Evolutionary conservation across 2,888 invertebrate species (phyloP), one percentile per base, ranked within the genome.

Genomic region (Agrotis puta): DNA sequence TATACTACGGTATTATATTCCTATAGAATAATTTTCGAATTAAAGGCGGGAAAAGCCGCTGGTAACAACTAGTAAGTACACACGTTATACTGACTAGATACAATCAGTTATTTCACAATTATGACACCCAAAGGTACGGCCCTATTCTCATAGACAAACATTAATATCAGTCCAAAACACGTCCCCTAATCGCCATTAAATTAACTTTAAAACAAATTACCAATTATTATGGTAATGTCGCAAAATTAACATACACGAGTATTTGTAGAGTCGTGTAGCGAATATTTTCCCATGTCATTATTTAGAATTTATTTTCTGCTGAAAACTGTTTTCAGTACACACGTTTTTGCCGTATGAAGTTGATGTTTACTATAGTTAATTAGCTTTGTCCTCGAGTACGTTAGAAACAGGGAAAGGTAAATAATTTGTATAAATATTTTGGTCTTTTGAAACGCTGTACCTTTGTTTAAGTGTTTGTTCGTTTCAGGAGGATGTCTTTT

Each of bases 301-400:
- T 81, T 84, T 84, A 58, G 53, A 73, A 70, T 84, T 67, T 73
- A 81, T 72, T 84, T 81, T 63, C 56, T 48, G 75, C 68, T 79
- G 70, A 65, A 63, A 65, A 65, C 67, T n/a, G 62, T 72, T 65
- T 70, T 43, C 50, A 22, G 72, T 70, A 57, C 33, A 61, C 61
- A 67, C 64, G 64, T 67, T 81, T 66, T 75, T 59, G 47, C 20
- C n/a, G 51, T 74, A 57, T 48, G 20, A 63, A 63, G 22, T 62
- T 62, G 22, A 66, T 80, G 75, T 74, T 77, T 64, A 68, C 75
- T 79, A 57, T 6, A 51, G 39, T 51, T 74, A 67, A 77, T 77
- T 77, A 77, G 59, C 27, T 59, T 66, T 51, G 79, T 48, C 22
- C 39, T 11, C n/a, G 18, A 9, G 9, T 77, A 65, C 45, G n/a